These are phyloP conservation scores for Drosophila aldrichi DNA, from an alignment of 2,888 invertebrate genomes.

Conservation along the genomic window DNA sequence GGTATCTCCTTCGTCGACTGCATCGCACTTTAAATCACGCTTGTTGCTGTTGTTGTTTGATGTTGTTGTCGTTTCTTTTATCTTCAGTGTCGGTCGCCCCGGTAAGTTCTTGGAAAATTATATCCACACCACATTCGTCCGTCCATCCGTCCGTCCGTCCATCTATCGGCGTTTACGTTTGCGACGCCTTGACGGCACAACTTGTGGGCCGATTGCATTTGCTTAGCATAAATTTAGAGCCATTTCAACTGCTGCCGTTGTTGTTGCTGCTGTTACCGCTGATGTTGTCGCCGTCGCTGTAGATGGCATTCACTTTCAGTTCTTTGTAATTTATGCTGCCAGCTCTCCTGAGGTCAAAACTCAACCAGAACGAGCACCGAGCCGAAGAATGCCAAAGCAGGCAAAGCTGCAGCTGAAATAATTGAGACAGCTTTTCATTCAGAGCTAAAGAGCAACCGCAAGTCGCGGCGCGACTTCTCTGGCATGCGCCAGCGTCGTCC, in stretches of 20 bases:
- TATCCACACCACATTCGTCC: neutral
- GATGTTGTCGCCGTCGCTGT: conserved; percentile 2
- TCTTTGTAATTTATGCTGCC: conserved; percentile 59
- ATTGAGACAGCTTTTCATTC: conserved; percentile 35
- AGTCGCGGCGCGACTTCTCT: conserved; percentile 6
- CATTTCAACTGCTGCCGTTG: conserved; percentile 17
- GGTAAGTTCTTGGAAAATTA: conserved; percentile 52
- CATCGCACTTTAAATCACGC: neutral
- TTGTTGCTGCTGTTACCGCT: neutral
- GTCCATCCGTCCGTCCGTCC: neutral
- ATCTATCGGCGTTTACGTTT: conserved; percentile 43
- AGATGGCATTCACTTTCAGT: conserved; percentile 62
- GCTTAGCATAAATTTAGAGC: conserved; percentile 74
- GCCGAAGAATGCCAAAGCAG: conserved; percentile 33
- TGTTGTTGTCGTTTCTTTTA: conserved; percentile 36
- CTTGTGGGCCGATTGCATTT: conserved; percentile 63
- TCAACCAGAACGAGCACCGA: conserved; percentile 35
- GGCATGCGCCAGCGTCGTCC: neutral
- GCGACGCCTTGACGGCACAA: conserved; percentile 54
- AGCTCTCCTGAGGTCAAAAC: conserved; percentile 64
- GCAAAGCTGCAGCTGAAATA: conserved; percentile 39
- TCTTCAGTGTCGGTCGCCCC: conserved; percentile 20
- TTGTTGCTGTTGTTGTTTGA: conserved; percentile 18
- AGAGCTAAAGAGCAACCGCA: conserved; percentile 22
- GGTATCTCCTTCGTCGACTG: neutral